These are phyloP conservation scores for Caenorhabditis macrosperma DNA, from an alignment of 2,888 invertebrate species.

Conservation along the genomic window DNA sequence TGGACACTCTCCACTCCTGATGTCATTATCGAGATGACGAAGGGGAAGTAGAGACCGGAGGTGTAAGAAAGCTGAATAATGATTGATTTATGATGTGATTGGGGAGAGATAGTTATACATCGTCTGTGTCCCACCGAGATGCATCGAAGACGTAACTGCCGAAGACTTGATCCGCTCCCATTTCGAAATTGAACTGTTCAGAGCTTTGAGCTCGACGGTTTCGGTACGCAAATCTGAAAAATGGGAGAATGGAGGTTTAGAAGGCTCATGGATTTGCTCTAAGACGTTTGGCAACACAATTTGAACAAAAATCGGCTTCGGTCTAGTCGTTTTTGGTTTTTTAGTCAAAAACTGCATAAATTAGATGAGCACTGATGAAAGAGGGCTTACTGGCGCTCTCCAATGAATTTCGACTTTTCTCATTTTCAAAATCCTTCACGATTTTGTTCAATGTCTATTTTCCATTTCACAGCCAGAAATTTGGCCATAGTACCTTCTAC, in stretches of 20 bases:
- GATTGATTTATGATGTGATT: background rate
- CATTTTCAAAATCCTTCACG: no score
- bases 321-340: no score
- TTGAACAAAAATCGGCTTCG: no score
- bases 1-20: conserved; percentile 67
- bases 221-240: conserved; percentile 81
- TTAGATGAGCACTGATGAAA: no score
- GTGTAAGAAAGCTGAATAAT: conserved; percentile 70
- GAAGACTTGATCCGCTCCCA: conserved; percentile 95
- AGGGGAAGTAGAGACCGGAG: conserved; percentile 74
- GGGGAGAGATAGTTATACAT: conserved; percentile 1
- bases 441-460: no score
- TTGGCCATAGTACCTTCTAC: no score
- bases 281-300: no score
- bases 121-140: conserved; percentile 84
- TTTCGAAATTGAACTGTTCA: conserved; percentile 93
- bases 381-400: no score
- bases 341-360: no score
- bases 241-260: conserved; percentile 81
- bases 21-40: conserved; percentile 76
- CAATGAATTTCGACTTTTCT: no score
- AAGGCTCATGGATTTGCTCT: no score
- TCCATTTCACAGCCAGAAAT: no score
- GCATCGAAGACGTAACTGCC: conserved; percentile 93
- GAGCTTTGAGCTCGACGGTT: conserved; percentile 83